Conservation (phyloP, 2,888 invertebrate genomes). For the Linyphia triangularis region DNA sequence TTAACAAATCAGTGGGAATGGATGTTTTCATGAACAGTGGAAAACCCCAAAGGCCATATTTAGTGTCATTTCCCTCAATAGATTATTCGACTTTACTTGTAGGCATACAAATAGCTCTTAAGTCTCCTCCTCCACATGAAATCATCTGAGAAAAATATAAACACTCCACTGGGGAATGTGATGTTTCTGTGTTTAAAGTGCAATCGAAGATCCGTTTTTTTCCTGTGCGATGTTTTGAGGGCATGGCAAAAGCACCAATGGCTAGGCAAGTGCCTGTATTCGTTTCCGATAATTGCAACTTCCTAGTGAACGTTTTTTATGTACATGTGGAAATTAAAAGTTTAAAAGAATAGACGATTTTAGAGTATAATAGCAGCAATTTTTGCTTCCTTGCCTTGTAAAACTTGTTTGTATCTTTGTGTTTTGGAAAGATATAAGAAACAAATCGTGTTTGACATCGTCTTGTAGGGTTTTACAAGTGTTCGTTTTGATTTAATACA, state of each 20-base stretch:
- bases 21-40: constrained; percentile 33
- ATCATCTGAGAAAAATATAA: constrained; percentile 35
- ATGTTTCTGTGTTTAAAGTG: constrained; percentile 60
- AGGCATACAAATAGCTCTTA: constrained; percentile 23
- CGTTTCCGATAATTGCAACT: constrained; percentile 34
- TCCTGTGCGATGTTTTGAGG: constrained; percentile 47
- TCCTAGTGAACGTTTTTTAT: constrained; percentile 49
- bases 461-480: constrained; percentile 66
- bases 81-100: constrained; percentile 11
- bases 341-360: constrained; percentile 40
- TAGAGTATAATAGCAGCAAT: constrained; percentile 45
- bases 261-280: constrained; percentile 74
- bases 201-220: constrained; percentile 64
- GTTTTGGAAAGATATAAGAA: constrained; percentile 34
- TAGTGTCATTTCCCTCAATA: constrained; percentile 46
- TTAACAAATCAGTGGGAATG: constrained; percentile 42
- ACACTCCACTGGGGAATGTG: constrained; percentile 60
- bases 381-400: constrained; percentile 47
- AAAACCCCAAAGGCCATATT: constrained; percentile 22
- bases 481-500: constrained; percentile 29
- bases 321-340: constrained; percentile 54
- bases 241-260: constrained; percentile 73
- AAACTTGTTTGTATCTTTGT: constrained; percentile 50
- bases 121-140: constrained; percentile 32
- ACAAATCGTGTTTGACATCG: constrained; percentile 54